Conservation (phyloP, 2,113 vertebrate genomes). For the Macroglossus sobrinus region DNA sequence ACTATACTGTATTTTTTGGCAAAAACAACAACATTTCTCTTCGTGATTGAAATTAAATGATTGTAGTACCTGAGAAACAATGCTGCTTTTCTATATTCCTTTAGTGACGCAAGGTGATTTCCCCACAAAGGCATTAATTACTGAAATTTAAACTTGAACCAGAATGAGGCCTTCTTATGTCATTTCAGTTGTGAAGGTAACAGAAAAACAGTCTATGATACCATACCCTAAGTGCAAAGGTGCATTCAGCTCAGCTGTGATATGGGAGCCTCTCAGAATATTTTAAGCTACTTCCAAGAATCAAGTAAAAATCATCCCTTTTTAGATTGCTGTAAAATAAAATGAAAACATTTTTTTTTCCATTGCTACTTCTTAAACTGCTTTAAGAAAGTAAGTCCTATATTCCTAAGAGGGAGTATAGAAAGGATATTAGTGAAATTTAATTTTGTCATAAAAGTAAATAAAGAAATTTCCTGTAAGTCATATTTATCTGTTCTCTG, state of each 20-base stretch:
- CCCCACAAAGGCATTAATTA: neutral
- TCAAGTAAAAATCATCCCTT: neutral
- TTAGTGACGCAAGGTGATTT: neutral
- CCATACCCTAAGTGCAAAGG: neutral
- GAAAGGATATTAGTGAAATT: slow-evolving; percentile 25
- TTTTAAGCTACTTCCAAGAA: neutral
- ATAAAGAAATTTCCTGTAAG: slow-evolving; percentile 27
- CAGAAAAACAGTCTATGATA: neutral
- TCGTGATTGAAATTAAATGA: neutral
- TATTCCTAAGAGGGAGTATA: neutral
- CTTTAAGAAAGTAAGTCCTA: slow-evolving; percentile 35
- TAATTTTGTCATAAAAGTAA: slow-evolving; percentile 40
- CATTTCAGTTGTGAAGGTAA: neutral
- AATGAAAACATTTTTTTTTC: slow-evolving; percentile 27
- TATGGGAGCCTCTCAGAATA: neutral
- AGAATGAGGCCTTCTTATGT: neutral
- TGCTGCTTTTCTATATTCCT: neutral
- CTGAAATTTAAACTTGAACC: slow-evolving; percentile 22
- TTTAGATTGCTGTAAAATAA: slow-evolving; percentile 34
- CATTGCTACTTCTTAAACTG: neutral
- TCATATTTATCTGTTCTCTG: slow-evolving; percentile 11
- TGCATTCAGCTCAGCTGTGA: neutral
- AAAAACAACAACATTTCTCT: neutral
- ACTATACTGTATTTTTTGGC: neutral
- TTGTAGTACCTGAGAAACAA: neutral